A percentile compares a stretch with the other conserved stretches of the same genome.
These are phyloP conservation scores for Erethizon dorsatum DNA, from an alignment of 2,797 vertebrate genomes.

Conservation along the genomic window DNA sequence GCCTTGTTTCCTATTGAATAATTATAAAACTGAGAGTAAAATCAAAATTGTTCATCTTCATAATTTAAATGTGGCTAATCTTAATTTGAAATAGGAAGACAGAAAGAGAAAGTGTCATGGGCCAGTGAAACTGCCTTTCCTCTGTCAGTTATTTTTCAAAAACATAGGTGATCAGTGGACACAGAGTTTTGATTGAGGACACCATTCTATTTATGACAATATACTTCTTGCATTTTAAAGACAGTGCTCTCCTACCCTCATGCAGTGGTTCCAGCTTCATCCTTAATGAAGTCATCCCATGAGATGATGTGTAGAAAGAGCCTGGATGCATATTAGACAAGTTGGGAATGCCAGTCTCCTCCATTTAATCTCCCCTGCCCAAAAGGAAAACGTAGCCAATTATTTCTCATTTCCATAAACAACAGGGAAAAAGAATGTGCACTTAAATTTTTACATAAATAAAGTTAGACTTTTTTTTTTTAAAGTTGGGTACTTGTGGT, in stretches of 20 bases:
- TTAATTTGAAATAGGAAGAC: background rate
- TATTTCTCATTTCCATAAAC: conserved; percentile 34
- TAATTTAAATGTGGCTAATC: background rate
- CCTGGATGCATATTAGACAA: background rate
- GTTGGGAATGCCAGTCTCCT: background rate
- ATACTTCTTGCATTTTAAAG: background rate
- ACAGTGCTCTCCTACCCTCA: background rate
- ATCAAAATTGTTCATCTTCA: background rate
- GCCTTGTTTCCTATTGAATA: background rate
- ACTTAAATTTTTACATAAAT: background rate
- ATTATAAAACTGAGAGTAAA: conserved; percentile 35
- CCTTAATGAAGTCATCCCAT: background rate
- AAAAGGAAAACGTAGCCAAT: background rate
- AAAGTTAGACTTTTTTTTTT: background rate
- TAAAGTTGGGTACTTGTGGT: background rate
- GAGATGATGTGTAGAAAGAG: background rate
- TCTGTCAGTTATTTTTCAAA: background rate
- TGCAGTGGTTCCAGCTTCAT: background rate
- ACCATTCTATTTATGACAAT: background rate
- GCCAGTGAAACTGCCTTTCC: background rate
- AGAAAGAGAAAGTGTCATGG: conserved; percentile 11
- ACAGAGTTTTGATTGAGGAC: background rate
- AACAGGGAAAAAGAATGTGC: background rate
- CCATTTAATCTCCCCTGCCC: background rate
- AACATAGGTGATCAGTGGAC: background rate